Base-by-base conservation (phyloP, 1,140 invertebrate species). In the Eueides isabella region DNA sequence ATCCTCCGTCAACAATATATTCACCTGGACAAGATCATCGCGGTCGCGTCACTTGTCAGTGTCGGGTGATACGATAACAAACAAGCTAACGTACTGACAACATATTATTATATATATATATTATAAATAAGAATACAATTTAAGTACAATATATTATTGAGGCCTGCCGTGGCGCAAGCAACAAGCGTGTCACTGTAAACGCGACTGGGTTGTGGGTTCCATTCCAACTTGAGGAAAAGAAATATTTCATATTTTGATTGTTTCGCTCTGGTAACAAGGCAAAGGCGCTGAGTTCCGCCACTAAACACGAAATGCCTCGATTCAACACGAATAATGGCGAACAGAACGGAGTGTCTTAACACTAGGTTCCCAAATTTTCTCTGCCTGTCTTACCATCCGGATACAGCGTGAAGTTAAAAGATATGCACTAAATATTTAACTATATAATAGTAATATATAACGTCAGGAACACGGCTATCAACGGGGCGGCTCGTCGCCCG, bases 401-500 rank as follows among this genome's bases (percentile, higher is more conserved):
- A n/a, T n/a, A n/a, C n/a, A n/a, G n/a, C n/a, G n/a, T n/a, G n/a
- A n/a, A n/a, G n/a, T n/a, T n/a, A n/a, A n/a, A n/a, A n/a, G n/a
- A 12, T 55, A 55, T 1, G 23, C 19, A 4, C 7, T 11, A 55
- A 23, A 55, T 55, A 55, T n/a, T 23, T n/a, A 55, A 23, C 19
- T 55, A n/a, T n/a, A n/a, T n/a, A n/a, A n/a, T n/a, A n/a, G 19
- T 55, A 55, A 26, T 55, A 55, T 55, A 55, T 55, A 19, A 9
- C 26, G 19, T 55, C 48, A 55, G 23, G 48, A 55, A 55, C 48
- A 55, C 19, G 23, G 23, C 9, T 55, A 55, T 55, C 48, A 55
- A 55, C 48, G 7, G 48, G 48, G 48, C 35, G 35, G 35, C 48
- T 55, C 26, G 48, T 55, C 48, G 48, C 48, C 48, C 48, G 48